Percentiles rank a stretch among this genome's conserved stretches.
Conservation (phyloP, 2,113 vertebrate genomes). For the Prietella phreatophila region DNA sequence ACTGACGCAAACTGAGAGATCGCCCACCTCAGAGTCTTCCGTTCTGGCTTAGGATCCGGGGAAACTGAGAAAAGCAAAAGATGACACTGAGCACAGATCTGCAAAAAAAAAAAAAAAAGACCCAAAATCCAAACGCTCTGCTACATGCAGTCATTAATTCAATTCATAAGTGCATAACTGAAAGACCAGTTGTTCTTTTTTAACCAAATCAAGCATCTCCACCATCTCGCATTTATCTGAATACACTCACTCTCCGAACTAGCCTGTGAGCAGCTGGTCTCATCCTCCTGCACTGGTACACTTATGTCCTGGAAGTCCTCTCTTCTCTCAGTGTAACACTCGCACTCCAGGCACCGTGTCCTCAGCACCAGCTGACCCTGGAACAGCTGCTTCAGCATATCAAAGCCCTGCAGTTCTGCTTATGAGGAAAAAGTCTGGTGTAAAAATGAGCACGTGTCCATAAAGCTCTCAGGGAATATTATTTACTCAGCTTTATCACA, state of each 20-base stretch:
- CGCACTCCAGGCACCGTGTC: slow-evolving; percentile 95
- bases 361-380: slow-evolving; percentile 91
- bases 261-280: slow-evolving; percentile 77
- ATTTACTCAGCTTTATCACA: not conserved
- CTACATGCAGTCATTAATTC: not conserved
- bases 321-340: slow-evolving; percentile 90
- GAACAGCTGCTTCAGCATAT: slow-evolving; percentile 91
- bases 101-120: not conserved
- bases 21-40: slow-evolving; percentile 93
- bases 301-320: slow-evolving; percentile 99
- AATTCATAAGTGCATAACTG: not conserved
- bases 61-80: slow-evolving; percentile 78
- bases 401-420: slow-evolving; percentile 75
- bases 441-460: not conserved
- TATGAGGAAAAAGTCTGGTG: not conserved
- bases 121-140: not conserved
- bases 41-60: slow-evolving; percentile 91
- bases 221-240: not conserved
- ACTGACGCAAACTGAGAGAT: slow-evolving; percentile 97
- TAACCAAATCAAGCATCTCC: not conserved
- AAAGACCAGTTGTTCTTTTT: not conserved
- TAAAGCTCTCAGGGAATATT: not conserved
- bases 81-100: not conserved
- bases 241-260: slow-evolving; percentile 79
- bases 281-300: slow-evolving; percentile 92